Percentiles rank a stretch among this genome's conserved stretches.
Conservation (phyloP, 2,888 invertebrate species). For the Germaria angustata region DNA sequence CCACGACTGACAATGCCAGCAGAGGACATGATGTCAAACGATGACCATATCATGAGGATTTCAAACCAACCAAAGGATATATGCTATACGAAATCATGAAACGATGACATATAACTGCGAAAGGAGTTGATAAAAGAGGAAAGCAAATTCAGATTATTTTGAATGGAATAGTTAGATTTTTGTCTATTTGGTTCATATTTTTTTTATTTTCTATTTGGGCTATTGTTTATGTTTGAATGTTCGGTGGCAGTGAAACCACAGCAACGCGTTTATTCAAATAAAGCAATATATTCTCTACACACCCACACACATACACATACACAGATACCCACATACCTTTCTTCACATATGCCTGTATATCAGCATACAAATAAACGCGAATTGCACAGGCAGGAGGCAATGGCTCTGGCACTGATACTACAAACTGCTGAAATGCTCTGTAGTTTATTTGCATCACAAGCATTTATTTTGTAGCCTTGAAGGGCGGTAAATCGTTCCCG, state of each 20-base stretch:
- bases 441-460: constrained; percentile 67
- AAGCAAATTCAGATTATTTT: constrained; percentile 21
- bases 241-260: constrained; percentile 59
- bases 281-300: constrained; percentile 55
- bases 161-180: constrained; percentile 58
- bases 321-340: background rate
- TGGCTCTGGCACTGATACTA: background rate
- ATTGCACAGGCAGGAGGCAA: background rate
- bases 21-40: constrained; percentile 49
- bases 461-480: constrained; percentile 63
- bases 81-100: constrained; percentile 22
- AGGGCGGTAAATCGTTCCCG: constrained; percentile 37
- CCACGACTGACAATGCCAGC: constrained; percentile 43
- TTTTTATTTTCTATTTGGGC: constrained; percentile 42
- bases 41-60: constrained; percentile 42
- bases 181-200: constrained; percentile 54
- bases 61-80: constrained; percentile 33
- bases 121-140: background rate
- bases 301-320: background rate
- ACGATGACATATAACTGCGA: background rate
- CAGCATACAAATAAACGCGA: constrained; percentile 8
- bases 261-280: constrained; percentile 66
- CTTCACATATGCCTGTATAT: too few relatives aligned
- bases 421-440: constrained; percentile 54
- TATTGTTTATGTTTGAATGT: constrained; percentile 62